Evolutionary conservation across 2,888 invertebrate genomes (phyloP), one percentile per base, ranked within the genome.

Genomic region (Chloroclystis v-ata): DNA sequence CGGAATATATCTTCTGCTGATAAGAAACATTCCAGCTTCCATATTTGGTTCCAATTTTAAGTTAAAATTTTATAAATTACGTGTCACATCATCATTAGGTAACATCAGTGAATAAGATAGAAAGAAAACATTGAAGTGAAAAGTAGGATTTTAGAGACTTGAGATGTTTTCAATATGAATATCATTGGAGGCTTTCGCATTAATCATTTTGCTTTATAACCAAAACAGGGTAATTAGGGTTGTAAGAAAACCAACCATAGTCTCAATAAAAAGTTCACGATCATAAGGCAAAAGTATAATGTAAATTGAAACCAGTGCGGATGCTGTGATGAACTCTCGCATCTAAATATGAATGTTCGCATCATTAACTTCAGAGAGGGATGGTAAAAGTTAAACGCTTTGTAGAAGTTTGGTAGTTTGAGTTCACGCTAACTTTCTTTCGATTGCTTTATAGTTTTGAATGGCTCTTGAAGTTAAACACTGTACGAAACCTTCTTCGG

Each of bases 1-100:
- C 60, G 62, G 63, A 74, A 75, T 68, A 63, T 68, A 71, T 67
- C 66, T 57, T 59, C 61, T 61, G 61, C 67, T 64, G 72, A 76
- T 75, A 73, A 73, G 70, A 69, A 67, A 69, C 61, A 10, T 28
- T 39, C 28, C 52, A 57, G 39, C 42, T 42, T 28, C 33, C 38
- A 28, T 35, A 41, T 49, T 30, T 30, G 35, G 44, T 28, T 46
- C 20, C 30, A 50, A 10, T 35, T 20, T 20, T 10, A 33, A 13
- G n/a, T n/a, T n/a, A n/a, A n/a, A n/a, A n/a, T n/a, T n/a, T n/a
- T n/a, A n/a, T n/a, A n/a, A n/a, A n/a, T n/a, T n/a, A n/a, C n/a
- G n/a, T n/a, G n/a, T n/a, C n/a, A n/a, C n/a, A n/a, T n/a, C n/a
- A n/a, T n/a, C n/a, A n/a, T n/a, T n/a, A n/a, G n/a, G n/a, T n/a